Evolutionary conservation across 2,888 invertebrate species (phyloP), one percentile per base, ranked within the genome.

Genomic region (Gastracanthus pulcherrimus): DNA sequence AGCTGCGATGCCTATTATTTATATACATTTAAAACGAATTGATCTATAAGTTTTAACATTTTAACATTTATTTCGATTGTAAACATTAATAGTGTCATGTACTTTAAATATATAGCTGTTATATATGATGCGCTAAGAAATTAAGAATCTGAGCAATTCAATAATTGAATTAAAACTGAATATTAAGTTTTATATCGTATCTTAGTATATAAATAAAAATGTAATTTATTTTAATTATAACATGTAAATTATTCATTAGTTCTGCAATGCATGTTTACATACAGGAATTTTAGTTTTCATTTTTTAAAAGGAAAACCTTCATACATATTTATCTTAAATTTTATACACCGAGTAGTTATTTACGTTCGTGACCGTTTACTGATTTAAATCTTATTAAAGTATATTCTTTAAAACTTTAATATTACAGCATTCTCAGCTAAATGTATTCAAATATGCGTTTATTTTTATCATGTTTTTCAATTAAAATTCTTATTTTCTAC

Each of bases 351-450:
- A n/a, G 48, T 66, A 67, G 62, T 74, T 41, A 74, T 31, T 60
- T 34, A 45, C 23, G 11, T 62, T 74, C 62, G 74, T 74, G 74
- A 74, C 74, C 26, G 23, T 58, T 23, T 23, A 29, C 41, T 19
- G 72, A 72, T 72, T 58, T 11, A 58, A 72, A 72, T 72, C 72
- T 72, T 38, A 41, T 60, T 19, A 38, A 41, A 64, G 16, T 38
- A 55, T 7, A 48, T 19, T 48, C 48, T 48, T 19, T 48, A 6
- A 19, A 23, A 55, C 23, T 7, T 26, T 26, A 1, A 7, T 9
- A 5, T n/a, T 4, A 7, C n/a, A 16, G 1, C 1, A 51, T 51
- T 51, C 19, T 51, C n/a, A n/a, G n/a, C n/a, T n/a, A n/a, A n/a
- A n/a, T n/a, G n/a, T n/a, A n/a, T 45, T 51, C 1, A 51, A 51